Evolutionary conservation across 1,140 invertebrate species (phyloP).

Genomic region (Tetranychus urticae): DNA sequence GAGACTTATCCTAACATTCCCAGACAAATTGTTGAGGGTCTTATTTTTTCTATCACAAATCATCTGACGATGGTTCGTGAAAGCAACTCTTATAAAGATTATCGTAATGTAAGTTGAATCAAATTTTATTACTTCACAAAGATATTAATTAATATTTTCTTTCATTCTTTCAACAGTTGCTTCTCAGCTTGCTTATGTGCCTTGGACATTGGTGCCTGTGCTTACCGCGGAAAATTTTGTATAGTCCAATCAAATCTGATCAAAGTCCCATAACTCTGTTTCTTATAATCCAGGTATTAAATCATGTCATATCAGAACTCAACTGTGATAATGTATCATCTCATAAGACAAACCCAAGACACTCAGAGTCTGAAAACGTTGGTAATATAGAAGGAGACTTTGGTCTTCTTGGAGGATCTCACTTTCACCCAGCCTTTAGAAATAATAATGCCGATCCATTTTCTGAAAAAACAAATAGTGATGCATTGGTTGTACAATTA

Average conservation of each 20-base stretch:
- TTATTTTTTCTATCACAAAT: constrained; percentile 3
- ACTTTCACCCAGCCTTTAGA: too few species aligned
- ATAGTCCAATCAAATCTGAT: constrained; percentile 11
- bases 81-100: constrained; percentile 2
- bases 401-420: background rate
- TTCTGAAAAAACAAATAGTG: background rate
- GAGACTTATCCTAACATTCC: constrained; percentile 50
- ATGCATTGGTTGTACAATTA: background rate
- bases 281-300: background rate
- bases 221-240: constrained; percentile 23
- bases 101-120: constrained; percentile 3
- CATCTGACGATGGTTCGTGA: constrained; percentile 1
- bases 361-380: background rate
- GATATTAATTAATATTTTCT: background rate
- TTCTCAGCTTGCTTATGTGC: constrained; percentile 62
- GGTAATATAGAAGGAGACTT: background rate
- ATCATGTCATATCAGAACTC: background rate
- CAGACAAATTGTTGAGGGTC: constrained; percentile 42
- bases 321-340: background rate
- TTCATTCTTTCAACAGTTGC: constrained; percentile 23
- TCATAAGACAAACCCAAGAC: background rate
- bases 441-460: background rate
- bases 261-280: background rate
- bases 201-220: constrained; percentile 79
- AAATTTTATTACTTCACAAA: background rate